Conservation (phyloP, 2,113 vertebrate species). For the Atlantisia rogersi region DNA sequence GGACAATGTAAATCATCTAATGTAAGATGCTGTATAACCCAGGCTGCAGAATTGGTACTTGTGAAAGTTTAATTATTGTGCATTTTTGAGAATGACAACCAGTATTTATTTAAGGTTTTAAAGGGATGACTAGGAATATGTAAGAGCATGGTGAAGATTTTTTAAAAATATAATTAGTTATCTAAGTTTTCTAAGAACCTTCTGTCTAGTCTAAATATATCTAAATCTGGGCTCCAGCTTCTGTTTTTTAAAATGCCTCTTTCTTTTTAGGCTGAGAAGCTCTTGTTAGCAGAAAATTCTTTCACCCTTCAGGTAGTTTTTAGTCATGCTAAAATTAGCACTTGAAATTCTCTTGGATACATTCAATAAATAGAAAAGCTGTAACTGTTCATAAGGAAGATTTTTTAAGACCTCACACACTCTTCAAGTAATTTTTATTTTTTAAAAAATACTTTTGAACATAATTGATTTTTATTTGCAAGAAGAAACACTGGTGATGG, state of each 20-base stretch:
- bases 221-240: not conserved
- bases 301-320: not conserved
- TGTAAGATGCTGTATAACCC: not conserved
- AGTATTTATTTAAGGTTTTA: not conserved
- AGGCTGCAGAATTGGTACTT: not conserved
- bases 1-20: not conserved
- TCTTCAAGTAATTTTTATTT: not conserved
- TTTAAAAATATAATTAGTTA: not conserved
- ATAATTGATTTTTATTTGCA: not conserved
- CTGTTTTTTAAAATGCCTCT: not conserved
- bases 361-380: not conserved
- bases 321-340: not conserved
- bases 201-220: not conserved
- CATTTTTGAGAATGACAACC: not conserved
- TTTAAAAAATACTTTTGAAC: not conserved
- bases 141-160: not conserved
- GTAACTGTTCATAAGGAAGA: not conserved
- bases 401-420: not conserved
- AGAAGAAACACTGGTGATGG: not conserved
- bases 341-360: not conserved
- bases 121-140: not conserved
- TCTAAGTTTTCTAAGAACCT: not conserved
- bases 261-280: not conserved
- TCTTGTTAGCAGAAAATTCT: not conserved
- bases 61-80: not conserved